phyloP scores from a whole-genome alignment of 2,888 invertebrate genomes.

The Cataglyphis cursor region DNA sequence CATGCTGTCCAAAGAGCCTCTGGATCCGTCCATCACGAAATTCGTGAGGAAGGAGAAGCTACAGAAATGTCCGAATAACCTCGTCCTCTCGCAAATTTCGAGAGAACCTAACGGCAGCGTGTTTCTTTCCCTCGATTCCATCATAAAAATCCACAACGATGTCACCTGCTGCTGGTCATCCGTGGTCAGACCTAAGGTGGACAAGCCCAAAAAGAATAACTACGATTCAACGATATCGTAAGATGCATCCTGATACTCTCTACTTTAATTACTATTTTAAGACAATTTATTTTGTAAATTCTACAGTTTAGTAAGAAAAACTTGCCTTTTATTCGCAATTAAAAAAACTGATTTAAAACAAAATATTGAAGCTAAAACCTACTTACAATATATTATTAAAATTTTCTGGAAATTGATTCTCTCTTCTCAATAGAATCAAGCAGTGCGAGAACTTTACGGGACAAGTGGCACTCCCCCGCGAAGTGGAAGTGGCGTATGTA shows the following conservation, averaged over 20 bases:
- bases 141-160: slow-evolving; percentile 83
- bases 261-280: not conserved
- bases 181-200: slow-evolving; percentile 87
- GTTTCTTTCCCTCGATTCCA: slow-evolving; percentile 74
- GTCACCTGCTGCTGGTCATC: slow-evolving; percentile 90
- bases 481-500: slow-evolving; percentile 87
- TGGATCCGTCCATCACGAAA: slow-evolving; percentile 89
- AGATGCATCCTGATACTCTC: slow-evolving; percentile 59
- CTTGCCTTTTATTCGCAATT: not conserved
- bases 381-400: not conserved
- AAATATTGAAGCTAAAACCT: not conserved
- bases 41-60: slow-evolving; percentile 88
- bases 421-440: slow-evolving; percentile 84
- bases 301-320: not conserved
- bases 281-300: not conserved
- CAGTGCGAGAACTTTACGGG: slow-evolving; percentile 87
- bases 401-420: not conserved
- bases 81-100: slow-evolving; percentile 76
- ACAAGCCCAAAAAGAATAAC: slow-evolving; percentile 78
- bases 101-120: slow-evolving; percentile 76
- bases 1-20: slow-evolving; percentile 88
- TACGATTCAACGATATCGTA: slow-evolving; percentile 83
- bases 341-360: not conserved
- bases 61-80: slow-evolving; percentile 87
- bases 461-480: slow-evolving; percentile 82